Conservation (phyloP, 2,888 invertebrate genomes). For the Drosophila stalkeri region DNA sequence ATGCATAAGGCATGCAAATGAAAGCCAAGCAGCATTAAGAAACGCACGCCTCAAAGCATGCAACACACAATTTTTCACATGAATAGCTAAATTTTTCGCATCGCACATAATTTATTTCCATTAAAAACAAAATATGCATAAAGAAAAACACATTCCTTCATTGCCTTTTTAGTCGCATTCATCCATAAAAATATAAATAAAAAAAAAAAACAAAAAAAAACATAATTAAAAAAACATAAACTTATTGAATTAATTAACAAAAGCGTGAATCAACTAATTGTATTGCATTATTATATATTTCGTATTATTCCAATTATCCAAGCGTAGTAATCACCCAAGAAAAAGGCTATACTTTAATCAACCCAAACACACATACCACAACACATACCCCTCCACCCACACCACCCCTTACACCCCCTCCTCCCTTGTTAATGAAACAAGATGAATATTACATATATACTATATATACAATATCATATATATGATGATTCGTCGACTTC, state of each 20-base stretch:
- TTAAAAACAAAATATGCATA: slow-evolving; percentile 31
- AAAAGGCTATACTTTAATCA: slow-evolving; percentile 73
- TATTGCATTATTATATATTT: slow-evolving; percentile 78
- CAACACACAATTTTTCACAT: slow-evolving; percentile 41
- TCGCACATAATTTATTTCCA: slow-evolving; percentile 27
- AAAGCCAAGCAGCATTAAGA: slow-evolving; percentile 4
- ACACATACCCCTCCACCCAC: background rate
- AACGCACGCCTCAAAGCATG: slow-evolving; percentile 50
- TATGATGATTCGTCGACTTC: slow-evolving; percentile 74
- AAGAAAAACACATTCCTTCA: slow-evolving; percentile 60
- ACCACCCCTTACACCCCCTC: background rate
- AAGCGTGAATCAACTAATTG: slow-evolving; percentile 56
- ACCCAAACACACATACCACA: background rate
- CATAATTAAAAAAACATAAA: slow-evolving; percentile 39
- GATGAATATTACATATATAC: slow-evolving; percentile 46
- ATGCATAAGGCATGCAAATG: slow-evolving; percentile 22
- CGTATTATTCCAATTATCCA: slow-evolving; percentile 79
- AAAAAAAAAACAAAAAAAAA: slow-evolving; percentile 5
- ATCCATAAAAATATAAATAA: slow-evolving; percentile 48
- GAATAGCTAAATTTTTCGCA: slow-evolving; percentile 70
- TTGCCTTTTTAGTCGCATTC: slow-evolving; percentile 77
- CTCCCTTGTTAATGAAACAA: slow-evolving; percentile 24
- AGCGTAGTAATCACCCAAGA: slow-evolving; percentile 72
- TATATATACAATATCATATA: slow-evolving; percentile 60
- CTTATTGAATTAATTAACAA: slow-evolving; percentile 48